Conservation (phyloP, 2,797 vertebrate species). For the Protonibea diacanthus region DNA sequence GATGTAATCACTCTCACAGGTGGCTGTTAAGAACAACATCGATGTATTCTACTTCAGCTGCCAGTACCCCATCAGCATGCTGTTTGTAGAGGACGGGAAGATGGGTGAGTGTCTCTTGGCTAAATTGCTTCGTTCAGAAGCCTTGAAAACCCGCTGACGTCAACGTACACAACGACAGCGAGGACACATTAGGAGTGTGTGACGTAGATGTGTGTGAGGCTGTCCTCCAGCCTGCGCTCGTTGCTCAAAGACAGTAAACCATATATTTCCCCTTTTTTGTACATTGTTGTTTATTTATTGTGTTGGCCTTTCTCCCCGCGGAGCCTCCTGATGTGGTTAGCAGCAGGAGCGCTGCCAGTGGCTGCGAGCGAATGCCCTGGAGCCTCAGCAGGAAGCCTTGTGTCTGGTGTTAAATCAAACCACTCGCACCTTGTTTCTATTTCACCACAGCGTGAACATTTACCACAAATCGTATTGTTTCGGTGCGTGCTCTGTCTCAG, state of each 20-base stretch:
- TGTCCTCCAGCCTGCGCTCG: slow-evolving; percentile 6
- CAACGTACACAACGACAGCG: slow-evolving; percentile 26
- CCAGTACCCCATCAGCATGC: slow-evolving; percentile 95
- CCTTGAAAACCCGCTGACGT: slow-evolving; percentile 49
- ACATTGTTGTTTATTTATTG: slow-evolving; percentile 45
- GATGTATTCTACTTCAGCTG: slow-evolving; percentile 99
- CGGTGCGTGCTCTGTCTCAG: not conserved
- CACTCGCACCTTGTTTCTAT: slow-evolving; percentile 1
- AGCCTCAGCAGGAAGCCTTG: slow-evolving; percentile 49
- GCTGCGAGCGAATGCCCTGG: slow-evolving; percentile 41
- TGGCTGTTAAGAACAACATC: slow-evolving; percentile 98
- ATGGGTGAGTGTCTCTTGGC: slow-evolving; percentile 91
- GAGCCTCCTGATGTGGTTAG: slow-evolving; percentile 49
- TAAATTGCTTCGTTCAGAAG: slow-evolving; percentile 39
- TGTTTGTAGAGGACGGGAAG: slow-evolving; percentile 97
- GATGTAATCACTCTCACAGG: slow-evolving; percentile 82
- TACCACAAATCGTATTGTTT: not conserved
- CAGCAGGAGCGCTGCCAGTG: slow-evolving; percentile 49
- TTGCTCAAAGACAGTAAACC: slow-evolving; percentile 13
- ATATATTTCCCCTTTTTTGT: slow-evolving; percentile 6
- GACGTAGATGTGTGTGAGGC: slow-evolving; percentile 19
- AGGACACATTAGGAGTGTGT: not conserved
- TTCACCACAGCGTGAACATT: slow-evolving; percentile 3
- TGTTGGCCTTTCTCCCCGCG: slow-evolving; percentile 41
- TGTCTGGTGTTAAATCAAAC: slow-evolving; percentile 30